Evolutionary conservation across 1,140 invertebrate genomes (phyloP), one percentile per base, ranked within the genome.

Genomic region (Megalonaias nervosa): DNA sequence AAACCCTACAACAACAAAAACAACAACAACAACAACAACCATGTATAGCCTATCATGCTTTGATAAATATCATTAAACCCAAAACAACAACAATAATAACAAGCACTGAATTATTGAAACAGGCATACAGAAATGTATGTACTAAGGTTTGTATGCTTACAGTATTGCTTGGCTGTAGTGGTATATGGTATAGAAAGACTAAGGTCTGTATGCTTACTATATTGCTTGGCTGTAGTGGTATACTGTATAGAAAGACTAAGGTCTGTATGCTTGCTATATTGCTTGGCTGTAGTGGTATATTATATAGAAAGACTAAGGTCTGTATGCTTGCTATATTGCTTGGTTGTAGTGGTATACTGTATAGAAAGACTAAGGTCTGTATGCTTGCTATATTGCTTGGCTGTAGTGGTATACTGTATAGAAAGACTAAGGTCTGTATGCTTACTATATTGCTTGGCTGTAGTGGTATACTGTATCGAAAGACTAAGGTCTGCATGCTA

Each of bases 211-310:
- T 55, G 9, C 23, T 16, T 23, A 55, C 55, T 2, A 1, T 48
- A 16, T 69, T 69, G 13, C 14, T 78, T 74, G 48, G 70, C 71
- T 55, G 61, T 73, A 57, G 65, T 26, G 65, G 67, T 21, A 12
- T 26, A 48, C 16, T 17, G 60, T 61, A 21, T 17, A 61, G 67
- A 19, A 66, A 17, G 48, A 56, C 48, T 17, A 21, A 56, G 55
- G 14, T n/a, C 60, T 65, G 67, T 57, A 56, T 72, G 66, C 93
- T 94, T 91, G 97, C 96, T 93, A 94, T 38, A 97, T 91, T 13
- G 96, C 95, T 89, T 94, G 93, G 83, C 93, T 93, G 90, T 97
- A 97, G 90, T 97, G 96, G 81, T 93, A 90, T 60, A 94, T 93
- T 5, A 96, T 26, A 26, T 26, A 26, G 26, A 26, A 26, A 26